phyloP scores from a whole-genome alignment of 2,888 invertebrate species.

The Pyralis farinalis region DNA sequence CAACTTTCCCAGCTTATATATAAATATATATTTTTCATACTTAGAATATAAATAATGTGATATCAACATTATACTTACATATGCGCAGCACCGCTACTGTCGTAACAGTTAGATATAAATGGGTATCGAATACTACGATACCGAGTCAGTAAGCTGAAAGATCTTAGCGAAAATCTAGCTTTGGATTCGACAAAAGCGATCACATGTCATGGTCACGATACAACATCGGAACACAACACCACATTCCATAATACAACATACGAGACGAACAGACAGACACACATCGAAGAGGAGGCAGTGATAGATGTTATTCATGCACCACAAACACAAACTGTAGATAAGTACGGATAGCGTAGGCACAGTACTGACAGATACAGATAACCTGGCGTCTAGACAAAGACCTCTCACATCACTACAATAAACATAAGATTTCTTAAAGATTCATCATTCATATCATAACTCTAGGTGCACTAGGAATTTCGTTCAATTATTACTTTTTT shows the following conservation, averaged over 20 bases:
- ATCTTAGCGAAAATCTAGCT: conserved; percentile 23
- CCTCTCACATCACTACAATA: too few species aligned
- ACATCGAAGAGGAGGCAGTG: conserved; percentile 43
- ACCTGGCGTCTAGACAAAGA: too few species aligned
- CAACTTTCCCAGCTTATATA: too few species aligned
- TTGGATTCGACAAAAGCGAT: conserved; percentile 63
- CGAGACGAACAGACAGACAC: conserved; percentile 33
- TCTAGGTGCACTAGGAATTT: neutral
- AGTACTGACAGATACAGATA: too few species aligned
- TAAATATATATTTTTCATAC: neutral
- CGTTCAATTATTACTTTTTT: too few species aligned
- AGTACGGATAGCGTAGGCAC: neutral
- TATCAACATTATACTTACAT: conserved; percentile 38
- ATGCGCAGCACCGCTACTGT: conserved; percentile 50
- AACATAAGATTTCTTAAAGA: too few species aligned
- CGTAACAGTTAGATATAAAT: conserved; percentile 32
- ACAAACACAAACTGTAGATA: conserved; percentile 41
- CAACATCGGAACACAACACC: conserved; percentile 65
- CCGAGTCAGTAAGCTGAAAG: conserved; percentile 22
- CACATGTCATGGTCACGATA: conserved; percentile 38
- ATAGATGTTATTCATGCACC: conserved; percentile 82
- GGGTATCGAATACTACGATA: conserved; percentile 19
- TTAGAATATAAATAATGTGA: neutral
- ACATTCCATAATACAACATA: conserved; percentile 54
- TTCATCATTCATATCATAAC: neutral